These are phyloP conservation scores for Podarcis muralis DNA, from an alignment of 2,113 vertebrate genomes.

Conservation along the genomic window DNA sequence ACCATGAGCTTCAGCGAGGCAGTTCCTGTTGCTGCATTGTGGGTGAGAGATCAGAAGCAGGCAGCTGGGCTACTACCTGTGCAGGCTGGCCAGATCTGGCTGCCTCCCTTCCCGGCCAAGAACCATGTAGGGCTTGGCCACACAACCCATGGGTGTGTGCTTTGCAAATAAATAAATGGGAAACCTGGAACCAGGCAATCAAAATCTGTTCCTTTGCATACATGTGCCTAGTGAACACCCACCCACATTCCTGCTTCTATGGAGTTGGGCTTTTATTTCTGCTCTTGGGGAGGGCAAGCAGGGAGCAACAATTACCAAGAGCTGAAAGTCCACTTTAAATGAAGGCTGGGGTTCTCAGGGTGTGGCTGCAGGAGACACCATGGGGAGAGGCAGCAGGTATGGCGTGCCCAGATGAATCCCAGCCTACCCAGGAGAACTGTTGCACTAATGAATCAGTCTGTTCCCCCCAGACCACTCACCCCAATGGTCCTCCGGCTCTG, in stretches of 20 bases:
- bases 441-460: not conserved
- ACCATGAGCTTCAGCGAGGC: not conserved
- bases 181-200: not conserved
- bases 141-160: not conserved
- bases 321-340: too few species aligned
- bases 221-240: too few species aligned
- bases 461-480: too few species aligned
- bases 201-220: not conserved
- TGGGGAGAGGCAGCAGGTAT: too few species aligned
- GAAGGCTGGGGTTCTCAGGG: too few species aligned
- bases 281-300: not conserved
- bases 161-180: not conserved
- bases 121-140: not conserved
- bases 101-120: not conserved
- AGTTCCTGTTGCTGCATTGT: not conserved
- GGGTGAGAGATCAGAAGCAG: not conserved
- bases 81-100: not conserved
- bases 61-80: not conserved
- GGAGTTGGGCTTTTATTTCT: not conserved
- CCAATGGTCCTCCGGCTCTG: not conserved
- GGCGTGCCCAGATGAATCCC: not conserved
- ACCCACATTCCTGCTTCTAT: too few species aligned
- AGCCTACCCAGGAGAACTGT: not conserved
- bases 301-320: not conserved
- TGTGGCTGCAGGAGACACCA: too few species aligned